Evolutionary conservation across 2,113 vertebrate genomes (phyloP), one percentile per base, ranked within the genome.

Genomic region (Sapayoa aenigma): DNA sequence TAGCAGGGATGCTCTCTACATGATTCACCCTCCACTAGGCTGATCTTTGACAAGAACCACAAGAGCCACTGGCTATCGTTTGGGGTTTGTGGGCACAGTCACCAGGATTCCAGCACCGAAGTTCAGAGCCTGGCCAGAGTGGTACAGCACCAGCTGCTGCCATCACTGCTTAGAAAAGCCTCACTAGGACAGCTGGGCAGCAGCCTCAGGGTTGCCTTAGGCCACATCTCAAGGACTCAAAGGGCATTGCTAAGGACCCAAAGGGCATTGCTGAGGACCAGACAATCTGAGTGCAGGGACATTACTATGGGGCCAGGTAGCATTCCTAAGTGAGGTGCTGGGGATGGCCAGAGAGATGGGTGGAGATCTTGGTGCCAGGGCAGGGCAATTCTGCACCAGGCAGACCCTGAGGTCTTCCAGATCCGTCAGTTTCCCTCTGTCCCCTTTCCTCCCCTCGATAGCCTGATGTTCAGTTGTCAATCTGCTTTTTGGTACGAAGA

Each of bases 401-500:
- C 19, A 56, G 35, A 46, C 33, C 14, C 17, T 35, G 23, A 12
- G 53, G 20, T 49, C 33, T 84, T 33, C 44, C 69, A 56, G 42
- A 91, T 15, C 24, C 37, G 12, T 4, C 56, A 18, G 41, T 21
- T 49, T 73, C 31, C n/a, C 37, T 63, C 25, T 69, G 27, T 52
- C 6, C 22, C 16, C 28, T 63, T 13, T 37, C 28, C 5, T 18
- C 14, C 19, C 47, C 74, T 50, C 2, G 1, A 56, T 2, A 67
- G 33, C 50, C 27, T n/a, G 22, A 50, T 47, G 16, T n/a, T 50
- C 67, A 20, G 4, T 2, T 2, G 0, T 37, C 2, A 1, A 10
- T 11, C 37, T 39, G 18, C 66, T 25, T 56, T 76, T 75, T 39
- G 66, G 27, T 33, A 28, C 2, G 1, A 27, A 18, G 21, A 2